A percentile compares a stretch with the other conserved stretches of the same genome.
Conservation (phyloP, 2,113 vertebrate genomes). For the Ptilonorhynchus violaceus region DNA sequence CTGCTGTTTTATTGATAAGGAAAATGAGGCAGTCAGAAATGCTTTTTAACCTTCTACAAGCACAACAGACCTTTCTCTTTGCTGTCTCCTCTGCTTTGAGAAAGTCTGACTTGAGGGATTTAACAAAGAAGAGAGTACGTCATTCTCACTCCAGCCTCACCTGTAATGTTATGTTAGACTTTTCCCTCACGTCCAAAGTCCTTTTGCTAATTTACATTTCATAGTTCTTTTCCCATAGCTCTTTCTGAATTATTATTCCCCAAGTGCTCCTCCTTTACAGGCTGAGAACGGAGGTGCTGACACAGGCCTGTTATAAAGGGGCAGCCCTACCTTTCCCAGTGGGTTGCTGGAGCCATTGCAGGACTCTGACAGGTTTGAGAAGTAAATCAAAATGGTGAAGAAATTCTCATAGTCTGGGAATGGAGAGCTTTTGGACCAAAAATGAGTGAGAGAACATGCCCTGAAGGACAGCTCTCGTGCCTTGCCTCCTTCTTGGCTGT, state of each 20-base stretch:
- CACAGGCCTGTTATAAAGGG: conserved; percentile 35
- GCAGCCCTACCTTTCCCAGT: background rate
- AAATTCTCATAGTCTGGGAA: conserved; percentile 47
- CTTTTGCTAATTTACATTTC: conserved; percentile 34
- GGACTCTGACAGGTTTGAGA: conserved; percentile 14
- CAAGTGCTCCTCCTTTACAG: conserved; percentile 32
- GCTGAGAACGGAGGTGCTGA: conserved; percentile 53
- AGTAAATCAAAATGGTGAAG: conserved; percentile 44
- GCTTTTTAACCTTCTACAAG: background rate
- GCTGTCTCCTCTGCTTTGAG: background rate
- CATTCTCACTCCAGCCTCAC: conserved; percentile 46
- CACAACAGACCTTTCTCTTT: background rate
- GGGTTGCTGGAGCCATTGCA: background rate
- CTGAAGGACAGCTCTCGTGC: conserved; percentile 27
- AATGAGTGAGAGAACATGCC: conserved; percentile 12
- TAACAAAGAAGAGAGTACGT: background rate
- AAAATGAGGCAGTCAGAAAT: background rate
- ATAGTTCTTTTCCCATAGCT: conserved; percentile 43
- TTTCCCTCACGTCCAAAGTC: background rate
- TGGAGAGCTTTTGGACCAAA: conserved; percentile 4
- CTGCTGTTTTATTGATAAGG: background rate
- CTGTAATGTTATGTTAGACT: background rate
- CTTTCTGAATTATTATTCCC: conserved; percentile 48
- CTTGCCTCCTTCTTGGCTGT: background rate
- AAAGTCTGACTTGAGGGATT: background rate